Evolutionary conservation across 2,113 vertebrate genomes (phyloP).

Genomic region (Lates calcarifer): DNA sequence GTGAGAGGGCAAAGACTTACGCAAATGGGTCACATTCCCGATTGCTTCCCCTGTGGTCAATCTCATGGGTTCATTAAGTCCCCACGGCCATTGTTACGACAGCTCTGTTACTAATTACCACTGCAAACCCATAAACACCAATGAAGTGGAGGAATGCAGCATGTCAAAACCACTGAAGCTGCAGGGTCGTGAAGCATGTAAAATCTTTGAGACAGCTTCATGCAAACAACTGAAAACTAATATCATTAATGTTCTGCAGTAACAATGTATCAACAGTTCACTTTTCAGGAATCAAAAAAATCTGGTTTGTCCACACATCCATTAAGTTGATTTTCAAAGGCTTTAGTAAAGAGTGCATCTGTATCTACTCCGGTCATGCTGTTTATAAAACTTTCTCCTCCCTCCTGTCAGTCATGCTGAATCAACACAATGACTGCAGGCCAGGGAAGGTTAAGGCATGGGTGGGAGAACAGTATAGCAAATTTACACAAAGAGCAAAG

Average conservation of each 20-base stretch:
- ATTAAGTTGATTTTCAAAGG: background rate
- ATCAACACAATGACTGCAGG: constrained; percentile 44
- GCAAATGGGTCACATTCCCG: constrained; percentile 72
- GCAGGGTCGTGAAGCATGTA: constrained; percentile 25
- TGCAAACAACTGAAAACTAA: constrained; percentile 11
- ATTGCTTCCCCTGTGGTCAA: constrained; percentile 49
- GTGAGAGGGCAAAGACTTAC: constrained; percentile 45
- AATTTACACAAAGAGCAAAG: constrained; percentile 67
- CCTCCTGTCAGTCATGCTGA: constrained; percentile 38
- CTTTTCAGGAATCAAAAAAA: background rate
- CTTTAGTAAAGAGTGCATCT: background rate
- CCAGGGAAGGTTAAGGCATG: constrained; percentile 25
- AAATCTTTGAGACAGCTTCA: constrained; percentile 18
- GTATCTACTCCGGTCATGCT: background rate
- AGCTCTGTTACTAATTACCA: constrained; percentile 67
- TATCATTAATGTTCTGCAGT: background rate
- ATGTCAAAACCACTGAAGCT: constrained; percentile 40
- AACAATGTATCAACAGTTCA: background rate
- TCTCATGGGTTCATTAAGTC: constrained; percentile 54
- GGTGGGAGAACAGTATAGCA: constrained; percentile 34
- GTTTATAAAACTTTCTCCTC: background rate
- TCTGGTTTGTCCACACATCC: background rate
- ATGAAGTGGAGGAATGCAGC: constrained; percentile 28
- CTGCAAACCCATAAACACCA: constrained; percentile 37
- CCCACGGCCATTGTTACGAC: constrained; percentile 54